phyloP scores from a whole-genome alignment of 1,140 invertebrate species.

The Aphaenogaster floridana region DNA sequence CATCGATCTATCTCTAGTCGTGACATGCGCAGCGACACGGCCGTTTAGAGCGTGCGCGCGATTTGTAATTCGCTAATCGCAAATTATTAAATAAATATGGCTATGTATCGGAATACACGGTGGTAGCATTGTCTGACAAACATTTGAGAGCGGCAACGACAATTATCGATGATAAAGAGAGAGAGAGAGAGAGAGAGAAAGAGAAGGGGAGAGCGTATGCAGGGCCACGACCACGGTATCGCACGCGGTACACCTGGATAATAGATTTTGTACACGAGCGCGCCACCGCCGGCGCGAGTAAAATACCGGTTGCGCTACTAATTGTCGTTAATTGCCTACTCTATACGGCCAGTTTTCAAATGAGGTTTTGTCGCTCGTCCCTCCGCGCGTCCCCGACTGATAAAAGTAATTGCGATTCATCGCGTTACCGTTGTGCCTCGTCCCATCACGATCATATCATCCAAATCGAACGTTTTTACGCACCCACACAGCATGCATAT shows the following conservation, averaged over 20 bases:
- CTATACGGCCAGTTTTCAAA: slow-evolving; percentile 65
- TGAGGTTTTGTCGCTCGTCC: slow-evolving; percentile 37
- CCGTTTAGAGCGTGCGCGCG: slow-evolving; percentile 7
- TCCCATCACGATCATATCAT: not conserved
- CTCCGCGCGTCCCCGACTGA: not conserved
- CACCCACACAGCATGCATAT: too few species aligned
- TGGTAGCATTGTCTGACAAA: slow-evolving; percentile 70
- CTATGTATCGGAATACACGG: slow-evolving; percentile 68
- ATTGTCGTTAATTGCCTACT: slow-evolving; percentile 69
- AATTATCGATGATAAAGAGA: slow-evolving; percentile 77
- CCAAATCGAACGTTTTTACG: slow-evolving; percentile 36
- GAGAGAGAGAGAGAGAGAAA: not conserved
- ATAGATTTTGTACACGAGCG: slow-evolving; percentile 69
- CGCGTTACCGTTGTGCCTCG: slow-evolving; percentile 17
- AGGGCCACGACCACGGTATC: slow-evolving; percentile 12
- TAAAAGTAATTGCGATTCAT: slow-evolving; percentile 58
- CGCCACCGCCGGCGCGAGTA: slow-evolving; percentile 49
- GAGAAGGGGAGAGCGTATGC: not conserved
- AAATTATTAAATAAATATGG: slow-evolving; percentile 81
- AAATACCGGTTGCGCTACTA: slow-evolving; percentile 61
- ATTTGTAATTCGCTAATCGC: slow-evolving; percentile 75
- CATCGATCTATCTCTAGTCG: slow-evolving; percentile 34
- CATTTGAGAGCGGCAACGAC: slow-evolving; percentile 58
- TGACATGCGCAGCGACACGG: slow-evolving; percentile 17
- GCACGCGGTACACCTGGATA: slow-evolving; percentile 57